Evolutionary conservation across 2,797 vertebrate genomes (phyloP).

Genomic region (Melanotaenia parkinsoni): DNA sequence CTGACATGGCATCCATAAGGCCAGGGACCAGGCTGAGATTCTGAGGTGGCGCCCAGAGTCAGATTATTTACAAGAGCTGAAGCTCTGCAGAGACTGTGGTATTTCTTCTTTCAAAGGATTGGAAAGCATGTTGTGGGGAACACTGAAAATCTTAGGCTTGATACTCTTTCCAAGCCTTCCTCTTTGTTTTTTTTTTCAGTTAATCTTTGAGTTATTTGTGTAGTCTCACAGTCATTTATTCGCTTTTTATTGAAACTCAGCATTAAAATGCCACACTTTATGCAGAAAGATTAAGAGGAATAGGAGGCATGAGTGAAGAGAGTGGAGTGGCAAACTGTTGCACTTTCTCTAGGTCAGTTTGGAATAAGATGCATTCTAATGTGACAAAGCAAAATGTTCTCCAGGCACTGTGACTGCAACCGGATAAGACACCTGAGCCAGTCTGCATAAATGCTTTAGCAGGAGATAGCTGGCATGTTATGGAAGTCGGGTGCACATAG

Average conservation of each 20-base stretch:
- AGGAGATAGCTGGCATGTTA: slow-evolving; percentile 31
- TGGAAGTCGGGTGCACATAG: slow-evolving; percentile 44
- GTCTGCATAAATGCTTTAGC: slow-evolving; percentile 44
- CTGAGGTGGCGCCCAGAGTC: slow-evolving; percentile 85
- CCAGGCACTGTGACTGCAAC: slow-evolving; percentile 43
- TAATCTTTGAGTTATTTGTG: slow-evolving; percentile 16
- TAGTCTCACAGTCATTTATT: slow-evolving; percentile 18
- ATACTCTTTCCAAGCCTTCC: slow-evolving; percentile 30
- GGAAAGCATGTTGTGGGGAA: slow-evolving; percentile 75
- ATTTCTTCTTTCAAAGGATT: slow-evolving; percentile 79
- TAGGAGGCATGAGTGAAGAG: background rate
- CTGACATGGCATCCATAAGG: slow-evolving; percentile 74
- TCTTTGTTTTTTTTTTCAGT: slow-evolving; percentile 20
- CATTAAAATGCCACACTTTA: slow-evolving; percentile 3
- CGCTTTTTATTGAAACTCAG: slow-evolving; percentile 12
- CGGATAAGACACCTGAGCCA: slow-evolving; percentile 51
- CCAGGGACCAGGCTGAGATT: slow-evolving; percentile 76
- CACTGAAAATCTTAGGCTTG: slow-evolving; percentile 57
- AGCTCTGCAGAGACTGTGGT: slow-evolving; percentile 83
- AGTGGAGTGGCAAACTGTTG: background rate
- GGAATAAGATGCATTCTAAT: slow-evolving; percentile 17
- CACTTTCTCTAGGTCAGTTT: slow-evolving; percentile 6
- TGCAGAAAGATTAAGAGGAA: slow-evolving; percentile 9
- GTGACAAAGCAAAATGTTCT: slow-evolving; percentile 61
- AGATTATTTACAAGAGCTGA: slow-evolving; percentile 84